Evolutionary conservation across 2,113 vertebrate species (phyloP).

Genomic region (Carollia perspicillata): DNA sequence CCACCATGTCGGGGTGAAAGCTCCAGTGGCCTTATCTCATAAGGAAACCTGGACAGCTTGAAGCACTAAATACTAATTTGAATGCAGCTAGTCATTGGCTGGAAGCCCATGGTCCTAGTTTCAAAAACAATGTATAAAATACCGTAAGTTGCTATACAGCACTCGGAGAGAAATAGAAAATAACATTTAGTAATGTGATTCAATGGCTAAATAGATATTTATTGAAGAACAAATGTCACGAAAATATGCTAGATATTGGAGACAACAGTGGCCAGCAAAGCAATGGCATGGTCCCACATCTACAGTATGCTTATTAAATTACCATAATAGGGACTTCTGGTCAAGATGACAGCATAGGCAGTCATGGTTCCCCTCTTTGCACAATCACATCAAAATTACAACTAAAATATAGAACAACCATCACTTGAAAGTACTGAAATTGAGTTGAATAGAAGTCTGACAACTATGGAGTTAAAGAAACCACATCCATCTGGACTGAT

Average conservation of each 20-base stretch:
- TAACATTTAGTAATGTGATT: not conserved
- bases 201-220: slow-evolving; percentile 21
- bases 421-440: too few species aligned
- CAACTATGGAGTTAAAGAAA: too few species aligned
- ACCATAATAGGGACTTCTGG: not conserved
- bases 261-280: not conserved
- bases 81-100: not conserved
- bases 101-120: not conserved
- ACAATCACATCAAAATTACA: too few species aligned
- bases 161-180: not conserved
- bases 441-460: too few species aligned
- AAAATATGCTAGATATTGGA: not conserved
- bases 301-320: not conserved
- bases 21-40: slow-evolving; percentile 25
- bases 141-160: not conserved
- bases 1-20: slow-evolving; percentile 56
- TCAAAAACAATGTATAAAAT: not conserved
- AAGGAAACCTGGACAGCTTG: slow-evolving; percentile 46
- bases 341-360: too few species aligned
- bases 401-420: too few species aligned
- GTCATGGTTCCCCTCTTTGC: too few species aligned
- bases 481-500: too few species aligned
- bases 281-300: not conserved
- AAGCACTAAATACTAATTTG: slow-evolving; percentile 53
- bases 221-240: not conserved